phyloP scores from a whole-genome alignment of 2,888 invertebrate genomes.

The Synergus gifuensis region DNA sequence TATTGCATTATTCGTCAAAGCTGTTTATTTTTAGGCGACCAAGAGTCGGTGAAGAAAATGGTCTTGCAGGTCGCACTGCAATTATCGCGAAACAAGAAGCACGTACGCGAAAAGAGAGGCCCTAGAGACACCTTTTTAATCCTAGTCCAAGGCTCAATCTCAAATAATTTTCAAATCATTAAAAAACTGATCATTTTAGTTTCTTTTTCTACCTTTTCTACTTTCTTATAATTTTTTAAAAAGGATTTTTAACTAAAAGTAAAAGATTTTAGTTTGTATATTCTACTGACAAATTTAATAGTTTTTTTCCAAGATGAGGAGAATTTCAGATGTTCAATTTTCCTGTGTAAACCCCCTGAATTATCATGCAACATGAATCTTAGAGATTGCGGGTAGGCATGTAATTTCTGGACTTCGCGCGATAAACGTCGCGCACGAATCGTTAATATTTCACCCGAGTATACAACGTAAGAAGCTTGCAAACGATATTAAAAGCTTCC shows the following conservation, averaged over 20 bases:
- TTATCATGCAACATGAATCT: neutral
- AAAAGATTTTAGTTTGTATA: neutral
- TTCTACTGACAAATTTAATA: neutral
- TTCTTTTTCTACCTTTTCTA: neutral
- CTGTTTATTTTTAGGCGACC: slow-evolving; percentile 29
- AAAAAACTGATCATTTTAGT: neutral
- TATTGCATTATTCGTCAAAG: slow-evolving; percentile 26
- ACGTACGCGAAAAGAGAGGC: slow-evolving; percentile 2
- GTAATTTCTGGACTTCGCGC: slow-evolving; percentile 35
- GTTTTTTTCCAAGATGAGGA: neutral
- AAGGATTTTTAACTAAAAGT: neutral
- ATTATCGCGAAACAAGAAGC: slow-evolving; percentile 28
- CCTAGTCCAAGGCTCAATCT: neutral
- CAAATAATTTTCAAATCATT: neutral
- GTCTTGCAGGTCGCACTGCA: slow-evolving; percentile 8
- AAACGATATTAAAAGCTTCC: slow-evolving; percentile 36
- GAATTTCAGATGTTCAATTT: neutral
- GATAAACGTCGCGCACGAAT: slow-evolving; percentile 12
- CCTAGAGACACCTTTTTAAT: slow-evolving; percentile 11
- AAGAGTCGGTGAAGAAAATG: neutral
- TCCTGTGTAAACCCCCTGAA: neutral
- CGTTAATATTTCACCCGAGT: slow-evolving; percentile 43
- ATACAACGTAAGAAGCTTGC: slow-evolving; percentile 39
- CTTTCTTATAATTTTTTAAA: neutral
- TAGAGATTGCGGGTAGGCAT: slow-evolving; percentile 5